Conservation (phyloP, 2,888 invertebrate genomes). For the Hydrotaea diabolus region DNA sequence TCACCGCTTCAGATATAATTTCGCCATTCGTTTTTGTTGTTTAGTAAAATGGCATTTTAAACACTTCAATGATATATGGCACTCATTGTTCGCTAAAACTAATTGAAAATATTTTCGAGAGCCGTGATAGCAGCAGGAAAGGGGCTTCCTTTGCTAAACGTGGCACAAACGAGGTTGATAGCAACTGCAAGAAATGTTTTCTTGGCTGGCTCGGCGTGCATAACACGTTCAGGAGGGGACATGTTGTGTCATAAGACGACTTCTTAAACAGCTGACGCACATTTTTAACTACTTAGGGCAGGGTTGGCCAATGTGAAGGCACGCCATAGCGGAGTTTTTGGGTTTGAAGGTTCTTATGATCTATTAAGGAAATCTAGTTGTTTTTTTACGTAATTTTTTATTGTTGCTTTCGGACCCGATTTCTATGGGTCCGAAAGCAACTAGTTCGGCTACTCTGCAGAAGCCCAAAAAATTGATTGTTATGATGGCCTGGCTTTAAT, state of each 20-base stretch:
- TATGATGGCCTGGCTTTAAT: too few species aligned
- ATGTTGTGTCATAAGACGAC: conserved; percentile 42
- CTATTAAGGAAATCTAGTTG: too few species aligned
- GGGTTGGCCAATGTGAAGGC: neutral
- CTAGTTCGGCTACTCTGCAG: too few species aligned
- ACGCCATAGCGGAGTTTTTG: neutral
- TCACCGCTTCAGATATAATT: conserved; percentile 46
- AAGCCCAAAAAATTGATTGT: too few species aligned
- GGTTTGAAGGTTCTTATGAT: neutral
- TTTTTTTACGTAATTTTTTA: too few species aligned
- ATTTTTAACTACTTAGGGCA: conserved; percentile 32
- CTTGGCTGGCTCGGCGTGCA: neutral
- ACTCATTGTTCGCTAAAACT: conserved; percentile 48
- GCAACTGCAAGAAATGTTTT: neutral
- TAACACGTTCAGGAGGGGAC: conserved; percentile 5
- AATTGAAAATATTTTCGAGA: conserved; percentile 48
- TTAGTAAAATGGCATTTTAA: conserved; percentile 45
- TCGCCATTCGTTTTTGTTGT: neutral
- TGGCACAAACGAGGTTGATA: too few species aligned
- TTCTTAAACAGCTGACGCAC: conserved; percentile 60
- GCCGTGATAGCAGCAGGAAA: neutral
- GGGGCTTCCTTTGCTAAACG: too few species aligned
- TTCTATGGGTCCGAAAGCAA: too few species aligned
- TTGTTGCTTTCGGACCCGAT: too few species aligned
- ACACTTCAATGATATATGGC: conserved; percentile 50